Percentiles rank a stretch among this genome's conserved stretches.
Evolutionary conservation across 2,888 invertebrate genomes (phyloP).

Genomic region (Ennomos erosarius): DNA sequence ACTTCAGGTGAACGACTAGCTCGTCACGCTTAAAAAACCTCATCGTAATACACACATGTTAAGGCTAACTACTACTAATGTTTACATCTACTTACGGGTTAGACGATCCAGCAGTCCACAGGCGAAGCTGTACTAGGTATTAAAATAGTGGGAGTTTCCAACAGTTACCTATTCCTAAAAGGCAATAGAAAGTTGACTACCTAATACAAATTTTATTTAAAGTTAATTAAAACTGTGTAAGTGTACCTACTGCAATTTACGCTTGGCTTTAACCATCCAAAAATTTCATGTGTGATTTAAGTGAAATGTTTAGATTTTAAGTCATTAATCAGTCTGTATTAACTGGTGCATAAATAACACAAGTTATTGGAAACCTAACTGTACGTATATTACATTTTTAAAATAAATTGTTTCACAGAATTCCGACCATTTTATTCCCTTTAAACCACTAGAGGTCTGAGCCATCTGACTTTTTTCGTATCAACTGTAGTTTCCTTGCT

Average conservation of each 20-base stretch:
- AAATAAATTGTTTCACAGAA: too few species aligned
- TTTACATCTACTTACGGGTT: slow-evolving; percentile 41
- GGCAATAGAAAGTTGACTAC: too few species aligned
- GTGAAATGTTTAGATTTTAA: slow-evolving; percentile 7
- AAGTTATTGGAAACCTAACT: slow-evolving; percentile 18
- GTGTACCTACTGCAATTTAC: too few species aligned
- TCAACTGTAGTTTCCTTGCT: too few species aligned
- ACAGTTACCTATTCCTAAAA: slow-evolving; percentile 15
- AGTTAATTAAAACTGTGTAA: too few species aligned
- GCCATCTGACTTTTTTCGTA: too few species aligned
- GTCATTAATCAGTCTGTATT: not conserved
- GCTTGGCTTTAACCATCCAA: too few species aligned
- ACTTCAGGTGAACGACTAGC: too few species aligned
- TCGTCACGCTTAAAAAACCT: too few species aligned
- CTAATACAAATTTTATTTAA: too few species aligned
- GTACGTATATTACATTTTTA: not conserved
- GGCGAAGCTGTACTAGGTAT: slow-evolving; percentile 35
- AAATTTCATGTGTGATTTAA: slow-evolving; percentile 11
- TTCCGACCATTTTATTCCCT: too few species aligned
- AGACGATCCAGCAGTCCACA: slow-evolving; percentile 30
- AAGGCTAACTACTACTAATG: slow-evolving; percentile 31
- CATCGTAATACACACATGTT: slow-evolving; percentile 19
- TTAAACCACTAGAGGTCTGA: too few species aligned
- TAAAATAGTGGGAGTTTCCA: slow-evolving; percentile 28
- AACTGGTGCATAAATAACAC: slow-evolving; percentile 22